These are phyloP conservation scores for Aphodius sticticus DNA, from an alignment of 2,888 invertebrate genomes.

Conservation along the genomic window DNA sequence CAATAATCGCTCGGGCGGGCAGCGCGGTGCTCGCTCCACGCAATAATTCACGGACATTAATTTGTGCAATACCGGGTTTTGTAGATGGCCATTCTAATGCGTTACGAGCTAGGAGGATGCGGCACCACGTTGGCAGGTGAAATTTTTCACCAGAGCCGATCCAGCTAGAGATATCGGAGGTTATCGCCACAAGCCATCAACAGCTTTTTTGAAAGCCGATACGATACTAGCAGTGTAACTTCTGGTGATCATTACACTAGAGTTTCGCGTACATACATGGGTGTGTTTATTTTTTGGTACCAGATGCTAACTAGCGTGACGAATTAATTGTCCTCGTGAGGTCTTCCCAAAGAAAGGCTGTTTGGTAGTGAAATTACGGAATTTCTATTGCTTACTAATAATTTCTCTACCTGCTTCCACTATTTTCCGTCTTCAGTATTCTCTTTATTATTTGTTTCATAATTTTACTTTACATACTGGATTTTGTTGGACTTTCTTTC, in stretches of 20 bases:
- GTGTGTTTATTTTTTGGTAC: not conserved
- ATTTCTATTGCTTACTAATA: not conserved
- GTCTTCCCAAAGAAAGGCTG: not conserved
- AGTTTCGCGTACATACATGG: not conserved
- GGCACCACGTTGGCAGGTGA: not conserved
- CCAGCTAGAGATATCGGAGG: not conserved
- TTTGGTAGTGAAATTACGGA: not conserved
- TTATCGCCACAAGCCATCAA: not conserved
- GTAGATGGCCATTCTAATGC: not conserved
- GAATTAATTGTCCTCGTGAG: not conserved
- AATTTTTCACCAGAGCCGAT: not conserved
- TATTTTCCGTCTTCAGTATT: too few species aligned
- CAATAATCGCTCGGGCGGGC: slow-evolving; percentile 38
- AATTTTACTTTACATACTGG: too few species aligned
- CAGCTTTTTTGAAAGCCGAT: slow-evolving; percentile 4
- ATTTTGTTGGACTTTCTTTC: too few species aligned
- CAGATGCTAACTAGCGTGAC: not conserved
- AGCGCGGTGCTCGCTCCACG: not conserved
- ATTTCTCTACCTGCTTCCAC: too few species aligned
- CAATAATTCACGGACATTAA: slow-evolving; percentile 4
- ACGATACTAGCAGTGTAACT: not conserved
- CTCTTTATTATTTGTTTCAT: too few species aligned
- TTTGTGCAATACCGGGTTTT: not conserved
- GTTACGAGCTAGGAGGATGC: not conserved
- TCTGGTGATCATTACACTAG: not conserved